Percentiles rank a stretch among this genome's conserved stretches.
Evolutionary conservation across 2,113 vertebrate species (phyloP).

Genomic region (Oophaga pumilio): DNA sequence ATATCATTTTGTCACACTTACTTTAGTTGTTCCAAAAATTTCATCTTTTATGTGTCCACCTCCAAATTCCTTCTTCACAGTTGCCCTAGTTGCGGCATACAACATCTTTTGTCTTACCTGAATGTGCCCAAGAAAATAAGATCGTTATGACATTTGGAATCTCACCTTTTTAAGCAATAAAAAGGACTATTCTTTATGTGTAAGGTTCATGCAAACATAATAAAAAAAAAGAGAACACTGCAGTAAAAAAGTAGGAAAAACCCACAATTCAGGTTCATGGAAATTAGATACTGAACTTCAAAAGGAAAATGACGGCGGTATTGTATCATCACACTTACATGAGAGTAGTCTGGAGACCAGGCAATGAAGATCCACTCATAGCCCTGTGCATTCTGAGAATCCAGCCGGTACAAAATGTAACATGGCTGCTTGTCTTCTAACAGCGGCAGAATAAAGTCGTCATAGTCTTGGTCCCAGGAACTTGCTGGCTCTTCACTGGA

Average conservation of each 20-base stretch:
- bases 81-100: slow-evolving; percentile 94
- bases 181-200: background rate
- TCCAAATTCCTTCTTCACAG: slow-evolving; percentile 96
- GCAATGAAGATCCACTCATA: slow-evolving; percentile 95
- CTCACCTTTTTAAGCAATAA: background rate
- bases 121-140: background rate
- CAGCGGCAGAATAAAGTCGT: slow-evolving; percentile 82
- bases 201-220: background rate
- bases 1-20: slow-evolving; percentile 61
- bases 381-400: slow-evolving; percentile 93
- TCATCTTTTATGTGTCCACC: slow-evolving; percentile 96
- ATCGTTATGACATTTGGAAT: background rate
- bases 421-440: slow-evolving; percentile 88
- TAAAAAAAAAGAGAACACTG: background rate
- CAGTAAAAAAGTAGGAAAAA: background rate
- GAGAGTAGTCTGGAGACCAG: slow-evolving; percentile 91
- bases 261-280: background rate
- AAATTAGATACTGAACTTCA: background rate
- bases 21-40: slow-evolving; percentile 89
- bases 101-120: slow-evolving; percentile 97
- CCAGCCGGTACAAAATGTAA: slow-evolving; percentile 91
- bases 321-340: slow-evolving; percentile 76
- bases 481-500: slow-evolving; percentile 73
- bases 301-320: background rate
- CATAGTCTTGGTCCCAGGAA: slow-evolving; percentile 93